A percentile compares a stretch with the other conserved stretches of the same genome.
Conservation (phyloP, 37 sponge, comb jelly and placozoan genomes). For the Dysidea cf. avara region DNA sequence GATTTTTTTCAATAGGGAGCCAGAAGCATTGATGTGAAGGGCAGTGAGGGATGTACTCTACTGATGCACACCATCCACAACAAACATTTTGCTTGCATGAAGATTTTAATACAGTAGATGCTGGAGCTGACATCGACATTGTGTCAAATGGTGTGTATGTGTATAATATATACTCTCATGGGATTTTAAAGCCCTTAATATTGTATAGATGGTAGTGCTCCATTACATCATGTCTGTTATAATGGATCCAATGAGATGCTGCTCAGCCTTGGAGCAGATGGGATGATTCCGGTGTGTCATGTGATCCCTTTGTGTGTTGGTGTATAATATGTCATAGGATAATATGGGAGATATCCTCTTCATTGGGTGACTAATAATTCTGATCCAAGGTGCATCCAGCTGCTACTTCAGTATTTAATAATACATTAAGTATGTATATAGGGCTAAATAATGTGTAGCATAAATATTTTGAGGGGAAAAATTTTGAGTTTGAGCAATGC, state of each 20-base stretch:
- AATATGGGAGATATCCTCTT: slow-evolving; percentile 63
- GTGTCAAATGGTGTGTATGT: slow-evolving; percentile 42
- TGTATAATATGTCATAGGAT: slow-evolving; percentile 31
- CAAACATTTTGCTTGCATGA: slow-evolving; percentile 51
- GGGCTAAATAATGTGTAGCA: no score
- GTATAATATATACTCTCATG: background rate
- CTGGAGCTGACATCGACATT: slow-evolving; percentile 65
- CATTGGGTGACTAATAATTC: slow-evolving; percentile 80
- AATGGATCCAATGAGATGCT: slow-evolving; percentile 34
- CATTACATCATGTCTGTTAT: background rate
- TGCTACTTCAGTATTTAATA: slow-evolving; percentile 61
- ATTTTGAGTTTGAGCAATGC: no score
- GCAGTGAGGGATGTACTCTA: slow-evolving; percentile 71
- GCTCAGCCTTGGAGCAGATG: slow-evolving; percentile 66
- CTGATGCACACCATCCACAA: slow-evolving; percentile 87
- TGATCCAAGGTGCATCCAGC: slow-evolving; percentile 31
- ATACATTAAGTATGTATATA: no score
- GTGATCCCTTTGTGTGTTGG: no score
- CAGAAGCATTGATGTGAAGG: slow-evolving; percentile 61
- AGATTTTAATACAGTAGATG: slow-evolving; percentile 64
- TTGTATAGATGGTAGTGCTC: background rate
- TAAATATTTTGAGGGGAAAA: no score
- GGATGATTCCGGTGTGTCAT: slow-evolving; percentile 48
- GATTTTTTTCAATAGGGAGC: no score
- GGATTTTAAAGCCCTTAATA: background rate